Percentiles rank a stretch among this genome's conserved stretches.
phyloP scores from a whole-genome alignment of 2,113 vertebrate species.

The Trogon melanurus region DNA sequence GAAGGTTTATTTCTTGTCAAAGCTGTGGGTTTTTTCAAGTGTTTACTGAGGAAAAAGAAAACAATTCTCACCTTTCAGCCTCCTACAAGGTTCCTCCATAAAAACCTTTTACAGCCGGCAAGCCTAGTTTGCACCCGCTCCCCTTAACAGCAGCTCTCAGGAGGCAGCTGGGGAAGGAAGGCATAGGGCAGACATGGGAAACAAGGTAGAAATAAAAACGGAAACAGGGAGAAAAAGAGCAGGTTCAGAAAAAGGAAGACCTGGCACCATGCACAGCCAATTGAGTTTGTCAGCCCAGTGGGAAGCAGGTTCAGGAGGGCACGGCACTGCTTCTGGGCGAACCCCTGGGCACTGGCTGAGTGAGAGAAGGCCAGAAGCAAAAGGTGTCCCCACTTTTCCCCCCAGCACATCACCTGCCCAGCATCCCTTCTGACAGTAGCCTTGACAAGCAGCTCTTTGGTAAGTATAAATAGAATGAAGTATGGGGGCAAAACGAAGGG shows the following conservation, averaged over 20 bases:
- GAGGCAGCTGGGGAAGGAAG: background rate
- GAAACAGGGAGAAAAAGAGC: background rate
- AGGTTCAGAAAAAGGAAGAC: background rate
- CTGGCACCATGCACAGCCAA: background rate
- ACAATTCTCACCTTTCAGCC: constrained; percentile 33
- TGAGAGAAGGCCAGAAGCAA: background rate
- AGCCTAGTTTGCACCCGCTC: background rate
- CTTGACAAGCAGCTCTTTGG: background rate
- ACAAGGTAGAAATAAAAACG: background rate
- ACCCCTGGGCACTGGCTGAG: background rate
- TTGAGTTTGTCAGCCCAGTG: background rate
- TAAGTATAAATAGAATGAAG: background rate
- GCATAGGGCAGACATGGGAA: background rate
- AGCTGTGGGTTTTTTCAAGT: background rate
- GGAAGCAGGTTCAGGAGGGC: background rate
- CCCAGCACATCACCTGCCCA: background rate
- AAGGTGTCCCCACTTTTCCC: background rate
- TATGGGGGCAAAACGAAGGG: background rate
- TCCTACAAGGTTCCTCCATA: background rate
- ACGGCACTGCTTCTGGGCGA: rapidly evolving
- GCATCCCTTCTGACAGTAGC: background rate
- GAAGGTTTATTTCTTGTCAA: background rate
- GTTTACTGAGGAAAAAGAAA: constrained; percentile 3
- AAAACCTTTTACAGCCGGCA: background rate
- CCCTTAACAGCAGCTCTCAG: background rate